These are phyloP conservation scores for Bombylius discolor DNA, from an alignment of 2,888 invertebrate genomes.

Conservation along the genomic window DNA sequence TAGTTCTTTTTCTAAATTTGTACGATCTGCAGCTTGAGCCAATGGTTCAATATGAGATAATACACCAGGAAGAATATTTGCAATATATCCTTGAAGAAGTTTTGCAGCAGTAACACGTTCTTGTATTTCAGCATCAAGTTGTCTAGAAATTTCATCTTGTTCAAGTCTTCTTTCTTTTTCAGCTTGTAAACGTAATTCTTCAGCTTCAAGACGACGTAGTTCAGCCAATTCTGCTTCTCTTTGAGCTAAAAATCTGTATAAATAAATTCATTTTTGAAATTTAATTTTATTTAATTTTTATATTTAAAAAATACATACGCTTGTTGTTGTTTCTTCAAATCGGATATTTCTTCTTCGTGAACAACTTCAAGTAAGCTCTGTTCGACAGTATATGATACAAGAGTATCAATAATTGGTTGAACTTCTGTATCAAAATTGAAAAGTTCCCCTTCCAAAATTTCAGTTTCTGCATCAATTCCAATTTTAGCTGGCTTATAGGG, in stretches of 20 bases:
- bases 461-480: slow-evolving; percentile 69
- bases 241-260: slow-evolving; percentile 37
- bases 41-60: slow-evolving; percentile 54
- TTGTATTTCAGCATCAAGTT: slow-evolving; percentile 59
- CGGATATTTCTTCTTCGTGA: slow-evolving; percentile 82
- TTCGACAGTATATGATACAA: slow-evolving; percentile 79
- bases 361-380: slow-evolving; percentile 80
- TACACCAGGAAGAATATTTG: slow-evolving; percentile 72
- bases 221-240: slow-evolving; percentile 74
- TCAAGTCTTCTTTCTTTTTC: slow-evolving; percentile 63
- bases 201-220: slow-evolving; percentile 64
- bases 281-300: background rate
- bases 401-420: slow-evolving; percentile 73
- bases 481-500: slow-evolving; percentile 64
- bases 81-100: slow-evolving; percentile 74
- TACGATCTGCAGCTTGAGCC: slow-evolving; percentile 30
- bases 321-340: slow-evolving; percentile 55
- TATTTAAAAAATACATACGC: slow-evolving; percentile 20
- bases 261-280: background rate
- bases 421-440: slow-evolving; percentile 90
- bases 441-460: slow-evolving; percentile 83
- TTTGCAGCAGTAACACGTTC: slow-evolving; percentile 70
- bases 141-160: slow-evolving; percentile 52
- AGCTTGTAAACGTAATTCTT: slow-evolving; percentile 52
- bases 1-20: slow-evolving; percentile 54